Evolutionary conservation across 2,888 invertebrate species (phyloP).

Genomic region (Chrysotoxum bicinctum): DNA sequence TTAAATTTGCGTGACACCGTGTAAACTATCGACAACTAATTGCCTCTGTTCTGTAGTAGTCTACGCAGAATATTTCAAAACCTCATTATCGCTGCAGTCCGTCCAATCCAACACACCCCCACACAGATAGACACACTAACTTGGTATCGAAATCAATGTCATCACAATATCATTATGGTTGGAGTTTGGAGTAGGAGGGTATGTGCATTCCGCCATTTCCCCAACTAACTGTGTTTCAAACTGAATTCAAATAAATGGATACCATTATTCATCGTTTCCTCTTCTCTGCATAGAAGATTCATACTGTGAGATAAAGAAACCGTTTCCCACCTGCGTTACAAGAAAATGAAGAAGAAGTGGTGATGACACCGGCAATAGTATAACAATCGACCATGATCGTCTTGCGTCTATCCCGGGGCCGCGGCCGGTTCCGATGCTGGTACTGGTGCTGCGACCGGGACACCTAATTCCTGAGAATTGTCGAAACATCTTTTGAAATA

Average conservation of each 20-base stretch:
- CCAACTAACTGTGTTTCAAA: conserved; percentile 41
- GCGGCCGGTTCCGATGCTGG: neutral
- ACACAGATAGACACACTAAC: neutral
- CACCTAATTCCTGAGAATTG: conserved; percentile 64
- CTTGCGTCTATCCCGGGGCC: neutral
- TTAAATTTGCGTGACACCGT: conserved; percentile 5
- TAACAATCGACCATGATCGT: conserved; percentile 54
- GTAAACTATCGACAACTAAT: conserved; percentile 20
- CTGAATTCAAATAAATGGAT: conserved; percentile 45
- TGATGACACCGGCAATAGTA: conserved; percentile 43
- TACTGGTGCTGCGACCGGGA: conserved; percentile 11
- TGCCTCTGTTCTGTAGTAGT: neutral
- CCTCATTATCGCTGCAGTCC: conserved; percentile 3
- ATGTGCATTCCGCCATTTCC: conserved; percentile 35
- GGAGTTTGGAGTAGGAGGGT: neutral
- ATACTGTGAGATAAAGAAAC: conserved; percentile 43
- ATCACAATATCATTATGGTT: conserved; percentile 29
- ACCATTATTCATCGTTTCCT: conserved; percentile 43
- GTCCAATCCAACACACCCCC: conserved; percentile 4
- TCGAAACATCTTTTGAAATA: conserved; percentile 62
- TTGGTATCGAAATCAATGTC: conserved; percentile 39
- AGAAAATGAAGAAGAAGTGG: conserved; percentile 30
- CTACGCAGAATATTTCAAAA: conserved; percentile 18
- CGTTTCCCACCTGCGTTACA: conserved; percentile 59
- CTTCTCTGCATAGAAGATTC: conserved; percentile 32